Base-by-base conservation (phyloP, 2,113 vertebrate genomes). In the Gymnogyps californianus region DNA sequence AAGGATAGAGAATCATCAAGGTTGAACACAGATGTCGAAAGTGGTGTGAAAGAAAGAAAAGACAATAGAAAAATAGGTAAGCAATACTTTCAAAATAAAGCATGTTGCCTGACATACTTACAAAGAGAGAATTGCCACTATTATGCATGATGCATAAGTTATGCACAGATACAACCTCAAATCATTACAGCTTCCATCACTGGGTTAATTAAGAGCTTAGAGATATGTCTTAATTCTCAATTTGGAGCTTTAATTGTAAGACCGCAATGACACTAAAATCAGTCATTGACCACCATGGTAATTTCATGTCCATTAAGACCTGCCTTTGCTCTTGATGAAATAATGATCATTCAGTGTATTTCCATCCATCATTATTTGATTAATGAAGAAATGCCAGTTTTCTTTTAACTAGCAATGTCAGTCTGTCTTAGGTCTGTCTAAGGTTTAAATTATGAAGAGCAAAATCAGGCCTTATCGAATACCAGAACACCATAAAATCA, bases 191-290 rank as follows among this genome's bases (percentile, higher is more conserved):
- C 44, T 88, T 79, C 66, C 69, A 38, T 77, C 38, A 71, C 25
- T 28, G n/a, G 46, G 21, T 85, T 89, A 93, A 91, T 91, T 80
- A 96, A 91, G 58, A 77, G 59, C 49, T 90, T 93, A 71, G 86
- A 91, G 34, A 93, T 87, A 85, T 47, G 20, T 57, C 42, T 94
- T 93, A 72, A 61, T 91, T 96, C 52, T 94, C 47, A 94, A 55
- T 79, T 94, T 64, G 54, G 34, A 58, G 6, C 47, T 97, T 97
- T 93, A 97, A 93, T 97, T 96, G 83, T 75, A 96, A 89, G 85
- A 72, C 36, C 78, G 10, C 38, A 71, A 78, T 92, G 91, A 94
- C 81, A 86, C 61, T 93, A 95, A 94, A 96, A 96, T 95, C 84
- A 77, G 85, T 98, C 90, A 84, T 85, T 95, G 59, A 88, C 74